Percentiles rank a stretch among this genome's conserved stretches.
Evolutionary conservation across 2,888 invertebrate species (phyloP).

Genomic region (Bursaphelenchus okinawaensis): DNA sequence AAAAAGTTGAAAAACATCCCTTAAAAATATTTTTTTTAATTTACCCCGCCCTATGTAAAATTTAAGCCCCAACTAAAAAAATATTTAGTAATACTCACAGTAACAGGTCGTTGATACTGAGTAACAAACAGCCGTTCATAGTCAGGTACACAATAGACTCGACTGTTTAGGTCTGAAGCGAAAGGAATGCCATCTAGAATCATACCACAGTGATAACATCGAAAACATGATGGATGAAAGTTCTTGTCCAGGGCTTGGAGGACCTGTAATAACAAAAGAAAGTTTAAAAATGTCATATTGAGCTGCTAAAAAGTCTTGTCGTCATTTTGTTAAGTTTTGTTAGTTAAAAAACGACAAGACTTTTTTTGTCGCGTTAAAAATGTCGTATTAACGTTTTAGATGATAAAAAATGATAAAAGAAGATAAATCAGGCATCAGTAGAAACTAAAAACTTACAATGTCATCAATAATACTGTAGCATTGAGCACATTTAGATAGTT

Average conservation of each 20-base stretch:
- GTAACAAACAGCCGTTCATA: slow-evolving; percentile 93
- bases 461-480: background rate
- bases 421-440: no score
- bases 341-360: no score
- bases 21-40: background rate
- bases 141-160: slow-evolving; percentile 95
- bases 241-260: slow-evolving; percentile 98
- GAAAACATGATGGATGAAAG: slow-evolving; percentile 96
- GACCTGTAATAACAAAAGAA: slow-evolving; percentile 66
- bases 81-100: no score
- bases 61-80: no score
- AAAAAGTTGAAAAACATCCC: no score
- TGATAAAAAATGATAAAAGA: no score
- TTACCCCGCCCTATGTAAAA: no score
- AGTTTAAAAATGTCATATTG: no score
- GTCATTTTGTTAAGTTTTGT: no score
- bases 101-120: slow-evolving; percentile 65
- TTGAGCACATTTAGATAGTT: background rate
- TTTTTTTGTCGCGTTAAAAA: no score
- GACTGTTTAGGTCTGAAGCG: slow-evolving; percentile 93
- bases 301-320: no score
- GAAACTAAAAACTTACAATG: background rate
- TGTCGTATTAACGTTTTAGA: no score
- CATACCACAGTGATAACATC: slow-evolving; percentile 93
- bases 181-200: slow-evolving; percentile 97